Conservation (phyloP, 2,888 invertebrate species). For the Theretra japonica region DNA sequence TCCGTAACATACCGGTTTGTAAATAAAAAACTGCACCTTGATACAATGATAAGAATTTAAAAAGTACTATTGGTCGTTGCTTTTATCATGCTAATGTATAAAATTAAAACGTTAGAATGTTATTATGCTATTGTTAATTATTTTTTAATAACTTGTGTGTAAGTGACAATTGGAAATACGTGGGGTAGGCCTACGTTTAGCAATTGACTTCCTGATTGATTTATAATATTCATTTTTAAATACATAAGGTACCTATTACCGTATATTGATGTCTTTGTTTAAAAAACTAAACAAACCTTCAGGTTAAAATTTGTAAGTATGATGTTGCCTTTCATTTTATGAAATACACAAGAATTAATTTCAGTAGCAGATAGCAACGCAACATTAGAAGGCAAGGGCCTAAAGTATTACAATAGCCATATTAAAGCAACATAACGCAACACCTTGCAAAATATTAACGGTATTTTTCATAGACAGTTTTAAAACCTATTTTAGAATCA, state of each 20-base stretch:
- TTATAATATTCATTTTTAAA: too few relatives aligned
- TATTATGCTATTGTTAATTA: neutral
- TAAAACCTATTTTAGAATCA: too few relatives aligned
- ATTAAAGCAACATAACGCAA: neutral
- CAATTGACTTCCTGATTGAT: too few relatives aligned
- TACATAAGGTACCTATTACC: too few relatives aligned
- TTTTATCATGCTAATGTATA: neutral
- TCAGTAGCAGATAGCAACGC: neutral
- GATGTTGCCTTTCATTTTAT: neutral
- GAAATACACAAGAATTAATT: neutral
- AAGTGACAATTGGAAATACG: too few relatives aligned
- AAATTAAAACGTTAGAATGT: neutral
- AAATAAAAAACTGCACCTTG: conserved; percentile 12
- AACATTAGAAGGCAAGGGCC: neutral
- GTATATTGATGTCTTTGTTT: too few relatives aligned
- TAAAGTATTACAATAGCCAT: neutral
- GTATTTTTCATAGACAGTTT: too few relatives aligned
- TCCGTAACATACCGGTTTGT: neutral
- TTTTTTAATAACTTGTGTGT: neutral
- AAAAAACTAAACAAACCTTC: too few relatives aligned
- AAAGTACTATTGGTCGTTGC: neutral
- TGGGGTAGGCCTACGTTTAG: too few relatives aligned
- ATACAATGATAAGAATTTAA: neutral
- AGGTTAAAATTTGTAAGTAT: too few relatives aligned
- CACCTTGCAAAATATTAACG: neutral